Conservation (phyloP, 2,113 vertebrate species). For the Penelope pileata region DNA sequence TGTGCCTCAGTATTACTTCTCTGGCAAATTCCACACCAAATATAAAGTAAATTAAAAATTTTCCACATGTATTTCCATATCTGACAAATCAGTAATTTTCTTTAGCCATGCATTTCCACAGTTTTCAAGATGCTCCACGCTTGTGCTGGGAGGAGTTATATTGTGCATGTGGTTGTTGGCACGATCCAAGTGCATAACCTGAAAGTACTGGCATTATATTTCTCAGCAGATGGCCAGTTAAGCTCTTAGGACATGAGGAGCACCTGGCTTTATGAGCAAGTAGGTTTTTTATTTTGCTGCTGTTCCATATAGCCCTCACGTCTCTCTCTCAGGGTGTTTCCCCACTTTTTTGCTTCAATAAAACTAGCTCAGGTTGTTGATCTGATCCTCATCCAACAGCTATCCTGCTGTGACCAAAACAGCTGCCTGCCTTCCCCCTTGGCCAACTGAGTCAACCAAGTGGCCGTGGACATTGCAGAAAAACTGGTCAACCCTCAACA, state of each 20-base stretch:
- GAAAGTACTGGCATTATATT: accelerated
- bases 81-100: not conserved
- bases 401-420: not conserved
- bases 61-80: not conserved
- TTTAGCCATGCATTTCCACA: not conserved
- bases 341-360: not conserved
- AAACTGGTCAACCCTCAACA: not conserved
- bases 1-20: not conserved
- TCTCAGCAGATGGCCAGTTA: not conserved
- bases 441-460: not conserved
- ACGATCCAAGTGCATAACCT: not conserved
- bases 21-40: not conserved
- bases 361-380: not conserved
- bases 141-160: too few species aligned
- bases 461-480: not conserved
- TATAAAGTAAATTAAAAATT: not conserved
- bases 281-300: not conserved
- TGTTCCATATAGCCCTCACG: not conserved
- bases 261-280: not conserved
- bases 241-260: not conserved
- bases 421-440: not conserved
- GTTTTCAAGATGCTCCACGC: not conserved
- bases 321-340: not conserved
- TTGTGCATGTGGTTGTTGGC: not conserved
- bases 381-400: not conserved